Conservation (phyloP, 2,888 invertebrate genomes). For the Acleris laterana region DNA sequence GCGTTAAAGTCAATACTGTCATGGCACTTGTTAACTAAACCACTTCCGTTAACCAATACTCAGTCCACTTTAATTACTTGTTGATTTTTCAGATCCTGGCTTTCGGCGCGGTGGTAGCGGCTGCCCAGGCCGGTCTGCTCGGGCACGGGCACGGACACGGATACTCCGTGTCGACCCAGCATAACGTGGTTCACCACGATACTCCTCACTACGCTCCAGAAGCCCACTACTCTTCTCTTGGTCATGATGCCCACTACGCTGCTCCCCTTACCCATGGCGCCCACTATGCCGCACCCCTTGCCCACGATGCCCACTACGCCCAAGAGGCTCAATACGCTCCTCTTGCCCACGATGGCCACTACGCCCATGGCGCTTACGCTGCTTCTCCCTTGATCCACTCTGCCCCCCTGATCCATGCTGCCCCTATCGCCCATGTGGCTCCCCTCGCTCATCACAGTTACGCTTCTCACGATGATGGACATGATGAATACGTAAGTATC, state of each 20-base stretch:
- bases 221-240: conserved; percentile 36
- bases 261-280: conserved; percentile 41
- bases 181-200: conserved; percentile 52
- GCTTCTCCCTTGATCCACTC: conserved; percentile 36
- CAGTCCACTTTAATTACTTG: no score
- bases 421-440: conserved; percentile 41
- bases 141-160: conserved; percentile 59
- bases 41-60: background rate
- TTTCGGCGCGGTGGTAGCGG: conserved; percentile 67
- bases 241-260: conserved; percentile 40
- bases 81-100: conserved; percentile 60
- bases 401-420: conserved; percentile 44
- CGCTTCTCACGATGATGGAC: conserved; percentile 43
- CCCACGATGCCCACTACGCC: conserved; percentile 64
- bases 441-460: conserved; percentile 42
- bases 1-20: conserved; percentile 14
- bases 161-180: conserved; percentile 53
- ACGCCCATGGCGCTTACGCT: conserved; percentile 32
- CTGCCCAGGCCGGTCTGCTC: conserved; percentile 80
- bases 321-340: conserved; percentile 48
- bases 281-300: conserved; percentile 49
- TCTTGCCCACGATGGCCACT: conserved; percentile 12
- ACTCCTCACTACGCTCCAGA: conserved; percentile 38
- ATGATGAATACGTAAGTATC: conserved; percentile 52
- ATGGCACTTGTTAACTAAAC: conserved; percentile 1